Base-by-base conservation (phyloP, 2,797 vertebrate genomes). In the Vultur gryphus region DNA sequence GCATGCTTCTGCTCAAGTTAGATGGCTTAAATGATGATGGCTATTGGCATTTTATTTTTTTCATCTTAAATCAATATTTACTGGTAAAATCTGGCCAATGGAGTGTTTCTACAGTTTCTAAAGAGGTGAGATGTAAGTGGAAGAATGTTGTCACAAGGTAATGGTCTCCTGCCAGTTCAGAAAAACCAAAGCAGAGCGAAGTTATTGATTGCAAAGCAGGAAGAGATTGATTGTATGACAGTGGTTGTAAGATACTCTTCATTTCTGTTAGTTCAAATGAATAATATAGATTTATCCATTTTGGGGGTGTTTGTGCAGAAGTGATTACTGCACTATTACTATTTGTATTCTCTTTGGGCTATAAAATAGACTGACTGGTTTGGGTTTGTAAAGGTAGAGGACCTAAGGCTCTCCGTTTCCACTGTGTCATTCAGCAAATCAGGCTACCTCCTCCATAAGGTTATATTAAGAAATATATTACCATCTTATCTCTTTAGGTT, bases 251-350 rank as follows among this genome's bases (percentile, higher is more conserved):
- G 55, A 58, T 69, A 69, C 41, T 90, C n/a, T 79, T 89, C 2
- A 62, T 95, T 97, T 94, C 67, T 90, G 57, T 51, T 54, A 65
- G 54, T 80, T 52, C 35, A 91, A 93, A 87, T 59, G 54, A 91
- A 76, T 84, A 77, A 39, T 75, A 83, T 18, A 51, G 64, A 85
- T 93, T 77, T 82, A 73, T 61, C 75, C 4, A 19, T 90, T 93
- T 89, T 70, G 16, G 35, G 19, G 5, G 2, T 67, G 65, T 62
- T 77, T 44, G 18, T 83, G 48, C 46, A 72, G 61, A 88, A 71
- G 39, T 35, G 57, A 78, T 93, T 96, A 66, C 25, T 66, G 39
- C 44, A 66, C 24, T 12, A 6, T 64, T 87, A 65, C 29, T 75
- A 17, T 59, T 84, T 76, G 18, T 81, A 29, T 71, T 89, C 64